Base-by-base conservation (phyloP, 2,797 vertebrate species). In the Galaxias olidus region DNA sequence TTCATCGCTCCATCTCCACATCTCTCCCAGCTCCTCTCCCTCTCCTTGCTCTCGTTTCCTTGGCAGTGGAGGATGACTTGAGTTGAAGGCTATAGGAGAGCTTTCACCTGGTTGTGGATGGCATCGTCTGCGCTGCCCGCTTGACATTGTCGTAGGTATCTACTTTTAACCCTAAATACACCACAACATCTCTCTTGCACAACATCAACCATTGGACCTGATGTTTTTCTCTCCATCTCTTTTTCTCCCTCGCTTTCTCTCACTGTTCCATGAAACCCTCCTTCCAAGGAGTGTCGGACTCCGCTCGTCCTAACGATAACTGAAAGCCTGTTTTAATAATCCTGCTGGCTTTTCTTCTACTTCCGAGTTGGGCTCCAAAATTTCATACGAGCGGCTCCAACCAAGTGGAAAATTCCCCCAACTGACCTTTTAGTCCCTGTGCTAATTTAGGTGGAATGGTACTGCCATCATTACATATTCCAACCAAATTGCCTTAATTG, bases 391-490 rank as follows among this genome's bases (percentile, higher is more conserved):
- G 94, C 92, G 90, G 91, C 92, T 94, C 91, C 93, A 95, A 92
- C 94, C 89, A 93, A 94, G 93, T 92, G 94, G 94, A 96, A 97
- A 95, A 96, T 94, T 93, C 92, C 92, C 92, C 86, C 30, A 30
- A 91, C 92, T 96, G 96, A 98, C 95, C 96, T 96, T 96, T 96
- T 77, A 93, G 91, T 95, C 93, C 91, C 88, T 84, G 69, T 89
- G 89, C 94, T 96, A 97, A 98, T 98, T 96, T 87, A 91, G 90
- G 86, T 90, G 89, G 93, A 96, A 97, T 94, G 93, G 94, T 96
- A 98, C 97, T 97, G 96, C 95, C 94, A 93, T 95, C 92, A 93
- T 96, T 96, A 95, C 94, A 93, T 96, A 96, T 97, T 97, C 94
- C 93, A 94, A 93, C 94, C 93, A 96, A 98, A 96, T 94, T 95